These are phyloP conservation scores for Hesperophylax magnus DNA, from an alignment of 1,140 invertebrate genomes.

Conservation along the genomic window DNA sequence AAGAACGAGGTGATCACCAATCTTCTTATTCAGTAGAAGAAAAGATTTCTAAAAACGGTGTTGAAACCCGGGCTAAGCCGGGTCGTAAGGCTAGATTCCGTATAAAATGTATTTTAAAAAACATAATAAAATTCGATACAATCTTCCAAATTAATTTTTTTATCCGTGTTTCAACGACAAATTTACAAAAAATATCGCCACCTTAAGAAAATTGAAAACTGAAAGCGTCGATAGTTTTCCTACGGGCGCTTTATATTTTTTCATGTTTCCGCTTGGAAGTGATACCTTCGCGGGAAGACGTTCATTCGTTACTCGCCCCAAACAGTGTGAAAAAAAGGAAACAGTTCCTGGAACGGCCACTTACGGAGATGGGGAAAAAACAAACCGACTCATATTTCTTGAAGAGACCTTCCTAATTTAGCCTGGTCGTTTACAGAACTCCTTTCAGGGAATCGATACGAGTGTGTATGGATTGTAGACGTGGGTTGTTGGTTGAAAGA, in stretches of 20 bases:
- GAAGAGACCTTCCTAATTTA: slow-evolving; percentile 25
- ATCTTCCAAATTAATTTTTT: no score
- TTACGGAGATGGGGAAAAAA: slow-evolving; percentile 26
- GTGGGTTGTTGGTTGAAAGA: no score
- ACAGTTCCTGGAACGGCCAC: neutral
- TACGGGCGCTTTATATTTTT: neutral
- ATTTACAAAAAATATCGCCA: neutral
- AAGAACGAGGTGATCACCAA: no score
- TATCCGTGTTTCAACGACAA: no score
- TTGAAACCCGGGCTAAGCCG: no score
- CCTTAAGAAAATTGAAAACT: slow-evolving; percentile 2
- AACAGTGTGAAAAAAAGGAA: slow-evolving; percentile 23
- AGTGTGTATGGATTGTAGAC: neutral
- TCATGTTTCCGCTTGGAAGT: slow-evolving; percentile 2
- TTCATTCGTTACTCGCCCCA: slow-evolving; percentile 19
- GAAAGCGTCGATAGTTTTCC: neutral
- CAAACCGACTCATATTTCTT: slow-evolving; percentile 24
- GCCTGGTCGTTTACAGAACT: neutral
- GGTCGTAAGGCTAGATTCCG: no score
- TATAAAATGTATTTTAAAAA: no score
- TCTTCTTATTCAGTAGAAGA: no score
- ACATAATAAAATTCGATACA: no score
- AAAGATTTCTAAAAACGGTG: no score
- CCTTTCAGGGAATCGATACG: slow-evolving; percentile 16
- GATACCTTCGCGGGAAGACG: slow-evolving; percentile 14